Conservation (phyloP, 2,113 vertebrate species). For the Glareola pratincola region DNA sequence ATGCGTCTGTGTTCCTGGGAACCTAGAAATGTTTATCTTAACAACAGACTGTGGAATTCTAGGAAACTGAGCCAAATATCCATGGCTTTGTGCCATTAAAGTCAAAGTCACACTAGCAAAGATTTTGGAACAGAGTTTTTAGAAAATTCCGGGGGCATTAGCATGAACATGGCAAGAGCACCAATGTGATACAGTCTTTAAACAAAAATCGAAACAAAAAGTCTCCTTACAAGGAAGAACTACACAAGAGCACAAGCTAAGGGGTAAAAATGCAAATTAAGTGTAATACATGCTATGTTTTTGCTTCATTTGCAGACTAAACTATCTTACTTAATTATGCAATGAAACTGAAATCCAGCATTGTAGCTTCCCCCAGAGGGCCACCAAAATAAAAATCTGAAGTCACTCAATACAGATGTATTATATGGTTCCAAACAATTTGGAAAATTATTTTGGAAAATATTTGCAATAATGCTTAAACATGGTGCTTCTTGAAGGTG, state of each 20-base stretch:
- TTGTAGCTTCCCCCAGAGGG: neutral
- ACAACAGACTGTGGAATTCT: conserved; percentile 53
- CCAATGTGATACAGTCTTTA: neutral
- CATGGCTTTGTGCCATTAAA: conserved; percentile 49
- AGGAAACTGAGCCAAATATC: conserved; percentile 37
- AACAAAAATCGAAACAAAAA: neutral
- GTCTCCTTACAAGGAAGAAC: neutral
- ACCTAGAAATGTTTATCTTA: conserved; percentile 59
- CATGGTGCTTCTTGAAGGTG: neutral
- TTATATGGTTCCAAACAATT: neutral
- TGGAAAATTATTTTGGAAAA: neutral
- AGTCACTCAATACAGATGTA: neutral
- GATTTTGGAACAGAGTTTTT: neutral
- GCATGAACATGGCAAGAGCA: neutral
- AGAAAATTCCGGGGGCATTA: neutral
- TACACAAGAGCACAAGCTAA: neutral
- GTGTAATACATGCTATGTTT: neutral
- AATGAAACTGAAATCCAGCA: neutral
- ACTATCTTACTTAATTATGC: neutral
- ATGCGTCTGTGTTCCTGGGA: conserved; percentile 31
- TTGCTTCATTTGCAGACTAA: neutral
- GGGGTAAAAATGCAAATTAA: neutral
- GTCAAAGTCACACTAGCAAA: conserved; percentile 3
- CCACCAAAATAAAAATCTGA: neutral
- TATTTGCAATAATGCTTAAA: neutral